These are phyloP conservation scores for Orycteropus afer DNA, from an alignment of 2,113 vertebrate species.

Conservation along the genomic window DNA sequence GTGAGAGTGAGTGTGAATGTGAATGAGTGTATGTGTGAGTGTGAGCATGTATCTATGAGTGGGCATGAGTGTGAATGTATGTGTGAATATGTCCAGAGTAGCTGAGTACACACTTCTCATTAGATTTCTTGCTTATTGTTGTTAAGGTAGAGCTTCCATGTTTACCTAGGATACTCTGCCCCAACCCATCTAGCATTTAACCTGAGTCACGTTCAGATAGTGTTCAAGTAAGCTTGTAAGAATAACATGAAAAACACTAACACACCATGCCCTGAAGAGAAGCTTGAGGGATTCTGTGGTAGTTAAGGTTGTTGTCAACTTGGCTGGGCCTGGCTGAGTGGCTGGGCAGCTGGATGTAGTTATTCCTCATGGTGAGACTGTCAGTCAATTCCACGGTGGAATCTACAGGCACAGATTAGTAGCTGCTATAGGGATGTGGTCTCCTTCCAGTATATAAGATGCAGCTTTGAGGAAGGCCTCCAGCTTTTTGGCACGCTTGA, in stretches of 20 bases:
- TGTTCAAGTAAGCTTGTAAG: neutral
- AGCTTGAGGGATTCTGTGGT: neutral
- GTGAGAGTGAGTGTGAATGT: rapidly evolving
- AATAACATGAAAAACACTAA: neutral
- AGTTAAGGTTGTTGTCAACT: too few relatives aligned
- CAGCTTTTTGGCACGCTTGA: too few relatives aligned
- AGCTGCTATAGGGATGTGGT: too few relatives aligned
- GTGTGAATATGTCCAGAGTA: neutral
- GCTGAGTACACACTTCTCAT: neutral
- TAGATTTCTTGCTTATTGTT: neutral
- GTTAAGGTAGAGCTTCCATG: neutral
- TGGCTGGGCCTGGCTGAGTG: too few relatives aligned
- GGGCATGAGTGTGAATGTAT: neutral
- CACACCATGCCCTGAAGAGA: too few relatives aligned
- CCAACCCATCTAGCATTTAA: neutral
- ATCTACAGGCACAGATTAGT: too few relatives aligned
- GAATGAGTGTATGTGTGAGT: neutral
- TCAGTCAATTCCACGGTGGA: too few relatives aligned
- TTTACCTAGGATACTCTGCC: neutral
- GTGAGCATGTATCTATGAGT: neutral
- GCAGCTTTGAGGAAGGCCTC: too few relatives aligned
- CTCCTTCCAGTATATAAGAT: too few relatives aligned
- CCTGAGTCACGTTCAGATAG: neutral
- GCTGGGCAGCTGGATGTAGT: too few relatives aligned
- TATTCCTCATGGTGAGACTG: too few relatives aligned